Base-by-base conservation (phyloP, 2,888 invertebrate species). In the Stenodera caucasica region DNA sequence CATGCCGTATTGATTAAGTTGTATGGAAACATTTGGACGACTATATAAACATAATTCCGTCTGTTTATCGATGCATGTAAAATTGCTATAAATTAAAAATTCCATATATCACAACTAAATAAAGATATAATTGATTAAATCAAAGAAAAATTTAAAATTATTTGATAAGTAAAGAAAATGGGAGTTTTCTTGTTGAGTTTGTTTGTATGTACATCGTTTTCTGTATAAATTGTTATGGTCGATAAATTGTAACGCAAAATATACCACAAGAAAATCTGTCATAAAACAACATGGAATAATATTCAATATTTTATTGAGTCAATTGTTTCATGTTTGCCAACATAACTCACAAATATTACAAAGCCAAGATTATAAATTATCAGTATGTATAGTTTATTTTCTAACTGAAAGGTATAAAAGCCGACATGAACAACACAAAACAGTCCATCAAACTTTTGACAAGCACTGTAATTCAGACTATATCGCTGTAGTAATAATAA, bases 371-470 rank as follows among this genome's bases (percentile, higher is more conserved):
- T 26, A 26, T 26, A 26, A 26, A 26, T 26, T 26, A 26, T 26
- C 26, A 26, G 26, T 26, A 26, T 5, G 2, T 26, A 26, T 26
- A 26, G n/a, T 57, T 58, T 52, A 54, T 61, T 61, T 51, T 56
- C 58, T 58, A 52, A 58, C 61, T 54, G 54, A 61, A 58, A 58
- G 57, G 57, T 49, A 26, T 26, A 26, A 55, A 61, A 15, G 51
- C 56, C 59, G 59, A 54, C 57, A 54, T 51, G 57, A 63, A 53
- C 55, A 57, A 49, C 49, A 52, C 40, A 57, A 60, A 37, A 54
- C 63, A 60, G 60, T 60, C 59, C 57, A 63, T 63, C 63, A 63
- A 60, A 56, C 49, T 55, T 57, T 45, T 63, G 63, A 63, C 59
- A 60, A 35, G 60, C 54, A 45, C 33, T 53, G 53, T 59, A 60